Conservation (phyloP, 2,888 invertebrate species). For the Pinctada fucata region DNA sequence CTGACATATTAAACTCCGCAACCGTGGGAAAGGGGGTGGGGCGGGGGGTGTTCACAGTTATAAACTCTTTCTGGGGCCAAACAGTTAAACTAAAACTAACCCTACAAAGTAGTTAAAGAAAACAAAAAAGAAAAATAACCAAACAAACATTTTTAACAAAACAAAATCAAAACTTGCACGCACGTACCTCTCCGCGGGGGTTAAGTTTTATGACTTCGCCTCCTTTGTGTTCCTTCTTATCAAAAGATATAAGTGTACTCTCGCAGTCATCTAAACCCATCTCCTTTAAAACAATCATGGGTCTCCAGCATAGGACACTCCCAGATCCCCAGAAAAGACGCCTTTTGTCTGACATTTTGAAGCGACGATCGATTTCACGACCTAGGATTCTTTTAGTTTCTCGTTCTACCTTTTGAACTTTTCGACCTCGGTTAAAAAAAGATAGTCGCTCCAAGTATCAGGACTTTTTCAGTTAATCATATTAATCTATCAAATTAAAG, state of each 20-base stretch:
- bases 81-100: neutral
- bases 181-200: constrained; percentile 63
- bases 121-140: neutral
- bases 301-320: constrained; percentile 62
- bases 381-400: too few relatives aligned
- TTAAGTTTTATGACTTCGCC: constrained; percentile 61
- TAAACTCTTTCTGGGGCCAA: too few relatives aligned
- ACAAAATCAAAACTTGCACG: too few relatives aligned
- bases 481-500: too few relatives aligned
- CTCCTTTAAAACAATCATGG: constrained; percentile 61
- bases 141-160: neutral
- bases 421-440: neutral
- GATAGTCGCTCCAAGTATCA: neutral
- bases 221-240: constrained; percentile 61
- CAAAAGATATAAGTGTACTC: constrained; percentile 57
- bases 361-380: too few relatives aligned
- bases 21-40: too few relatives aligned
- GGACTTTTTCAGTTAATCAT: too few relatives aligned
- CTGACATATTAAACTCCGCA: too few relatives aligned
- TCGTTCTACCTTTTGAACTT: neutral
- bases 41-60: too few relatives aligned
- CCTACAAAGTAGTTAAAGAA: neutral
- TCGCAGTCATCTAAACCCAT: constrained; percentile 54
- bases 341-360: too few relatives aligned
- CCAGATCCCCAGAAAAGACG: constrained; percentile 71